Percentiles rank a stretch among this genome's conserved stretches.
These are phyloP conservation scores for Bombus ignitus DNA, from an alignment of 1,140 invertebrate genomes.

Conservation along the genomic window DNA sequence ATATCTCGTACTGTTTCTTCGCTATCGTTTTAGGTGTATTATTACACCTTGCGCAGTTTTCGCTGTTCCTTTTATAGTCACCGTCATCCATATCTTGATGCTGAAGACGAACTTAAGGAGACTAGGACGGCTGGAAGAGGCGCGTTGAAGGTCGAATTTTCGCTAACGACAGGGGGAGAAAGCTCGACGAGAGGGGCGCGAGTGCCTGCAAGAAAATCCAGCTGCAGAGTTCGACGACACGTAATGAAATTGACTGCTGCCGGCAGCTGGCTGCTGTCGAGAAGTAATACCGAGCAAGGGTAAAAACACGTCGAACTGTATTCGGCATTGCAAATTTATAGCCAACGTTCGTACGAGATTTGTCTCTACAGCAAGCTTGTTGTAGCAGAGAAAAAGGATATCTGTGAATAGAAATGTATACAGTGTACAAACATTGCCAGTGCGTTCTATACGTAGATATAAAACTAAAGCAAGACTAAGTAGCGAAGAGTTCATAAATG, in stretches of 20 bases:
- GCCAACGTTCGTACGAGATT: not conserved
- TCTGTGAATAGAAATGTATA: not conserved
- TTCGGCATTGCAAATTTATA: not conserved
- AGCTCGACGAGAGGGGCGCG: not conserved
- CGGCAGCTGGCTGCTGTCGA: constrained; percentile 22
- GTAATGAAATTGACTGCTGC: constrained; percentile 40
- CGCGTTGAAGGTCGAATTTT: constrained; percentile 30
- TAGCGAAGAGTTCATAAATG: not conserved
- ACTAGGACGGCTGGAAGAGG: not conserved
- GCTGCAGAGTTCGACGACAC: constrained; percentile 41
- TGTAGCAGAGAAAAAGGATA: not conserved
- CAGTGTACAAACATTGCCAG: not conserved
- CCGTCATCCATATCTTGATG: too few species aligned
- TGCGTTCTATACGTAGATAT: not conserved
- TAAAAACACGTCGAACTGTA: constrained; percentile 11
- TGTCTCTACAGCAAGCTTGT: not conserved
- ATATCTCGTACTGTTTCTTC: too few species aligned
- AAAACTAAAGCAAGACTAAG: not conserved
- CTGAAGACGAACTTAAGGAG: not conserved
- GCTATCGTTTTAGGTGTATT: too few species aligned
- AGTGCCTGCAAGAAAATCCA: constrained; percentile 34
- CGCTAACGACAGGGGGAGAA: not conserved
- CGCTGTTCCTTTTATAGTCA: too few species aligned
- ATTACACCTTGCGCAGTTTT: too few species aligned
- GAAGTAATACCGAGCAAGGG: not conserved